Evolutionary conservation across 2,888 invertebrate genomes (phyloP), one percentile per base, ranked within the genome.

Genomic region (Automeris io): DNA sequence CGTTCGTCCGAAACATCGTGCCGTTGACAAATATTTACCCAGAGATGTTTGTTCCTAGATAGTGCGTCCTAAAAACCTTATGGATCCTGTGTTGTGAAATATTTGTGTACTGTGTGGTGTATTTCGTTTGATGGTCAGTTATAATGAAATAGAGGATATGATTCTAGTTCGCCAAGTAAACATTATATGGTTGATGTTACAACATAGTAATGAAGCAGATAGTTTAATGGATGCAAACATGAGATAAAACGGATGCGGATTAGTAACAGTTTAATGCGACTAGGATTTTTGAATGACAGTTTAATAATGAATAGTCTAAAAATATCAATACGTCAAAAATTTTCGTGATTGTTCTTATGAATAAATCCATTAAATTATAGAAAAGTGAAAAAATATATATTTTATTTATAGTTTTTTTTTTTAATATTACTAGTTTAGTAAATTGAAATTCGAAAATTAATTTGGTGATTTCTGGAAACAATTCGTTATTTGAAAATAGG

Each of bases 11-110:
- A 70, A 74, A 85, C 71, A 82, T 81, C 82, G 83, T 59, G 61
- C 54, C 62, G 50, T 49, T 65, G 62, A 65, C 66, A 54, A 61
- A 57, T 74, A 69, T 71, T 77, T 75, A 61, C 70, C 65, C 71
- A 76, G 76, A 74, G 77, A 81, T 83, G 82, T 78, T 79, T 77
- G 70, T 74, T 68, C 67, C 64, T 51, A 72, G 79, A 81, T 80
- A 80, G 81, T 78, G 81, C 63, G 69, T 51, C 65, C 68, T 62
- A 72, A 61, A 73, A 72, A 70, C 67, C 66, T 59, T 61, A 68
- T 60, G 77, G 71, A 78, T 77, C 54, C 61, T 60, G 78, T 76
- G 77, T 54, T 68, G 78, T 77, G 78, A 64, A 63, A 46, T 37
- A 51, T 61, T 63, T 63, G 39, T 41, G 37, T 29, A 52, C 51